Conservation (phyloP, 2,113 vertebrate species). For the Pica pica region DNA sequence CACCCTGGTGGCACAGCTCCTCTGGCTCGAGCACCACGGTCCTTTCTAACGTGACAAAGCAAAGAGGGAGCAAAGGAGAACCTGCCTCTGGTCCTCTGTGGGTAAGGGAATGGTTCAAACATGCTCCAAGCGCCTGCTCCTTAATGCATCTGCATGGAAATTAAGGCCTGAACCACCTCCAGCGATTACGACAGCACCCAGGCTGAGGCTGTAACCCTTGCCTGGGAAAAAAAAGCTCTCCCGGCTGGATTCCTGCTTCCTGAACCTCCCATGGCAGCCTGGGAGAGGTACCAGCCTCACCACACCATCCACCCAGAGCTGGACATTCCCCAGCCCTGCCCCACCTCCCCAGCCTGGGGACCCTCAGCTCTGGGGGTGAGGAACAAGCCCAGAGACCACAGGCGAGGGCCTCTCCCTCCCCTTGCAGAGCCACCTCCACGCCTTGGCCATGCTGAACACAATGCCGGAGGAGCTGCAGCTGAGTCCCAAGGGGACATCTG, state of each 20-base stretch:
- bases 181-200: slow-evolving; percentile 24
- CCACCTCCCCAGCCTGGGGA: neutral
- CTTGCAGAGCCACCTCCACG: neutral
- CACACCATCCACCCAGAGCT: neutral
- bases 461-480: neutral
- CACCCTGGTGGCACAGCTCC: neutral
- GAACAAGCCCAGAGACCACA: rapidly evolving
- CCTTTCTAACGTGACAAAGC: rapidly evolving
- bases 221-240: neutral
- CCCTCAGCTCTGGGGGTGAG: neutral
- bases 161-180: slow-evolving; percentile 41
- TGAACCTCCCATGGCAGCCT: neutral
- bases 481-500: neutral
- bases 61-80: neutral
- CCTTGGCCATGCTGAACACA: neutral
- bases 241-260: neutral
- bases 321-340: neutral
- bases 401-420: neutral
- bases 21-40: rapidly evolving
- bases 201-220: slow-evolving; percentile 4
- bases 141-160: slow-evolving; percentile 32
- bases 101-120: neutral
- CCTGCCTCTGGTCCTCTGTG: neutral
- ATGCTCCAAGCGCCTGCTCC: neutral
- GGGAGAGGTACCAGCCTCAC: neutral